Evolutionary conservation across 2,888 invertebrate species (phyloP).

Genomic region (Himalopsyche anomala): DNA sequence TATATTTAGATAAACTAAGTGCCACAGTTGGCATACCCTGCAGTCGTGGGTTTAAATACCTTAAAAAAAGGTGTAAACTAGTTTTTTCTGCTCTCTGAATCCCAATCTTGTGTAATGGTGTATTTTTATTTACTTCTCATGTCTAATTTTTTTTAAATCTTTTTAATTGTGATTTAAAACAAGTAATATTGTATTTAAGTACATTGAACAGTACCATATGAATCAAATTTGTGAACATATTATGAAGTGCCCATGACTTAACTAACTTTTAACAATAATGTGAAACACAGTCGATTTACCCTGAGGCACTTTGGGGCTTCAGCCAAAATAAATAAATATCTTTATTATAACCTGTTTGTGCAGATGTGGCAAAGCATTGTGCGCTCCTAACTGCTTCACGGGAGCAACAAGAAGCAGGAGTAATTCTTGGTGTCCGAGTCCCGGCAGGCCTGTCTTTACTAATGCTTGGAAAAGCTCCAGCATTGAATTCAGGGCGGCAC

Average conservation of each 20-base stretch:
- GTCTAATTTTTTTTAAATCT: too few species aligned
- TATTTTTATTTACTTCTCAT: too few species aligned
- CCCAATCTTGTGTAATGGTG: too few species aligned
- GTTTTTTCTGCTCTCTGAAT: too few species aligned
- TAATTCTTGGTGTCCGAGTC: slow-evolving; percentile 88
- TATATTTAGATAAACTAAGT: too few species aligned
- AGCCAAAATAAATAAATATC: not conserved
- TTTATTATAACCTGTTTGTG: slow-evolving; percentile 77
- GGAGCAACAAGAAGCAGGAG: slow-evolving; percentile 87
- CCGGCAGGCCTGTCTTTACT: slow-evolving; percentile 87
- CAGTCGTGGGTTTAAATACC: too few species aligned
- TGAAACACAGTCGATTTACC: not conserved
- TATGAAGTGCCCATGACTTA: too few species aligned
- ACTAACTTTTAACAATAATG: too few species aligned
- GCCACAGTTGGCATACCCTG: too few species aligned
- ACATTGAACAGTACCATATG: not conserved
- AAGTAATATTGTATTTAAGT: not conserved
- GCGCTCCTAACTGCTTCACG: slow-evolving; percentile 75
- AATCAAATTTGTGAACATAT: not conserved
- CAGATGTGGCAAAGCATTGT: slow-evolving; percentile 75
- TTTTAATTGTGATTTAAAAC: too few species aligned
- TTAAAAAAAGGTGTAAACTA: too few species aligned
- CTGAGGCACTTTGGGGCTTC: not conserved
- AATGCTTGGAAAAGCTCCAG: slow-evolving; percentile 95
- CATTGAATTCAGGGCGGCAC: slow-evolving; percentile 93